A percentile compares a stretch with the other conserved stretches of the same genome.
These are phyloP conservation scores for Antennarius maculatus DNA, from an alignment of 2,797 vertebrate genomes.

Conservation along the genomic window DNA sequence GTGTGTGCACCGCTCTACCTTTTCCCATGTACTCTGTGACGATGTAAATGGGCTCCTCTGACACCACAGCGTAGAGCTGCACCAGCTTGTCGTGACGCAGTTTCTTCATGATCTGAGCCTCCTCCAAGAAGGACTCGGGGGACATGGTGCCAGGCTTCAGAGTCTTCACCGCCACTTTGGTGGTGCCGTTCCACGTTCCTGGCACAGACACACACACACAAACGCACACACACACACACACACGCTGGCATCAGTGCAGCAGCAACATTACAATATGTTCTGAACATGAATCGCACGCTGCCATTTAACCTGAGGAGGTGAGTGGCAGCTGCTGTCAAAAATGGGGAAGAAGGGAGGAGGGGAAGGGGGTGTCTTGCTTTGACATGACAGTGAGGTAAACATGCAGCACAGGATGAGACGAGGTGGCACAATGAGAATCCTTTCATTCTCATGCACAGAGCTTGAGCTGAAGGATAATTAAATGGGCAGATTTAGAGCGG, in stretches of 20 bases:
- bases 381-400: constrained; percentile 34
- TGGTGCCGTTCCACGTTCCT: constrained; percentile 99
- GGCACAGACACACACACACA: constrained; percentile 43
- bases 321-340: background rate
- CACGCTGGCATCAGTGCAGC: constrained; percentile 25
- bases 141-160: constrained; percentile 98
- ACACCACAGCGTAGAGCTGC: constrained; percentile 96
- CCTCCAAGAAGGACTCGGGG: constrained; percentile 96
- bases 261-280: constrained; percentile 27
- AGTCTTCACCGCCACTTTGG: constrained; percentile 98
- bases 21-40: constrained; percentile 98
- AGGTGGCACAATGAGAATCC: constrained; percentile 20
- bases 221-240: constrained; percentile 35
- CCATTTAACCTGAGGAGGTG: constrained; percentile 10
- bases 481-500: constrained; percentile 51
- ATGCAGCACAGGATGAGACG: constrained; percentile 45
- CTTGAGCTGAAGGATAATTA: constrained; percentile 40
- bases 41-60: constrained; percentile 97
- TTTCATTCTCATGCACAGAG: constrained; percentile 21
- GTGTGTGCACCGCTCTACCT: constrained; percentile 78
- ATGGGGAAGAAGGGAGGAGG: background rate
- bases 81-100: constrained; percentile 96
- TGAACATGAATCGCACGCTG: constrained; percentile 15
- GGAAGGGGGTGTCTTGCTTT: constrained; percentile 11
- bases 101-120: constrained; percentile 99